Base-by-base conservation (phyloP, 2,797 vertebrate species). In the Tolypeutes matacus region DNA sequence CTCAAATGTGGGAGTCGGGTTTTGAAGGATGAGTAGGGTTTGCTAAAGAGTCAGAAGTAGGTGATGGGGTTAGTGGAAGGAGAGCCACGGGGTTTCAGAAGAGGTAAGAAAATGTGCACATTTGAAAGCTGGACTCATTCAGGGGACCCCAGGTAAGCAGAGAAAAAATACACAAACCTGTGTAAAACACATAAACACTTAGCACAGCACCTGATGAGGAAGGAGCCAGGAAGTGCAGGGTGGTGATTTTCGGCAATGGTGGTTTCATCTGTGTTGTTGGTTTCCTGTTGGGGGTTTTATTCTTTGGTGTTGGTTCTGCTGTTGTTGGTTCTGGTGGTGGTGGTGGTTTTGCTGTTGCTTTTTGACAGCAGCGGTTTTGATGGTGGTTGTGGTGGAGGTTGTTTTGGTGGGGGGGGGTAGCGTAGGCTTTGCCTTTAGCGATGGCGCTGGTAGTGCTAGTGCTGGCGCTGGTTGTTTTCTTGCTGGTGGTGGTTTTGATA, bases 391-490 rank as follows among this genome's bases (percentile, higher is more conserved):
- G 6, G 65, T 69, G 12, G 29, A 21, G 21, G 2, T 67, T 4
- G 21, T 31, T 77, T 49, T 69, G 53, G 20, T 39, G 39, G 12
- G 46, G 1, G 46, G 8, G 5, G 46, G 46, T 46, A 46, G 9
- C 11, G 46, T 5, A 11, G 11, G 8, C 46, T 46, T 46, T 46
- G 46, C 8, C 46, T 46, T 46, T 7, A 5, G 0, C 10, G 2
- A 2, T 27, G 23, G 14, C 46, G 58, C 8, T 62, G 21, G 25
- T 49, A 46, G 5, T 64, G 7, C 7, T 53, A 3, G 15, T 36
- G n/a, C 10, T 39, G 15, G 42, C 25, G 14, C 13, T 67, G 51
- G 39, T 39, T 27, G 0, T 65, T 6, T 0, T 23, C n/a, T 15
- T 42, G 7, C 9, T 49, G 39, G 14, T 53, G 53, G 14, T 56